Base-by-base conservation (phyloP, 1,140 invertebrate species). In the Tenebrio molitor region DNA sequence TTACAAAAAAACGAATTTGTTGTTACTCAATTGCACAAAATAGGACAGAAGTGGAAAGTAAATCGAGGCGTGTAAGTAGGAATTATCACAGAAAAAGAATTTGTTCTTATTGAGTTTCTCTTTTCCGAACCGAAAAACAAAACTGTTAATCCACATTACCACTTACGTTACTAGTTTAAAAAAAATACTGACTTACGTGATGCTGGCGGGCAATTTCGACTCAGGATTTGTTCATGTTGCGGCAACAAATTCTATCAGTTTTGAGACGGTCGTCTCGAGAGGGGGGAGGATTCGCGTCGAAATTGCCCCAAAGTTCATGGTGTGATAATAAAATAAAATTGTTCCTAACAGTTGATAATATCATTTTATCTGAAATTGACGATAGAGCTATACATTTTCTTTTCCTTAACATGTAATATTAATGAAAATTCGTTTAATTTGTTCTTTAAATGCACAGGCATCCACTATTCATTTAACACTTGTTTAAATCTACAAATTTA, bases 41-140 rank as follows among this genome's bases (percentile, higher is more conserved):
- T 53, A 53, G 46, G 46, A 53, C 5, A 12, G n/a, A 12, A 2
- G 36, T 29, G 25, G 8, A 44, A 44, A 12, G 15, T 44, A 17
- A 50, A 58, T 29, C 12, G 19, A 58, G 50, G 25, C 23, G 23
- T 29, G 50, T 58, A 58, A 58, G 50, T 58, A 58, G 50, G 50
- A 58, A 25, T 58, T 58, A 58, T 58, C 50, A 58, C 50, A 58
- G 50, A 58, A 58, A 58, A 58, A 58, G 50, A 58, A 58, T 58
- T 58, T 58, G 50, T 58, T 58, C 17, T 8, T 39, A 8, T 29
- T 29, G 36, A 39, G 36, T 21, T 53, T 53, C 50, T n/a, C 23
- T 12, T 58, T 8, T 25, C 6, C 21, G 29, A 58, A 50, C 12
- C n/a, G n/a, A n/a, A n/a, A 14, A 44, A 29, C 25, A 29, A 3